These are phyloP conservation scores for Poicephalus meyeri DNA, from an alignment of 2,113 vertebrate genomes.

Conservation along the genomic window DNA sequence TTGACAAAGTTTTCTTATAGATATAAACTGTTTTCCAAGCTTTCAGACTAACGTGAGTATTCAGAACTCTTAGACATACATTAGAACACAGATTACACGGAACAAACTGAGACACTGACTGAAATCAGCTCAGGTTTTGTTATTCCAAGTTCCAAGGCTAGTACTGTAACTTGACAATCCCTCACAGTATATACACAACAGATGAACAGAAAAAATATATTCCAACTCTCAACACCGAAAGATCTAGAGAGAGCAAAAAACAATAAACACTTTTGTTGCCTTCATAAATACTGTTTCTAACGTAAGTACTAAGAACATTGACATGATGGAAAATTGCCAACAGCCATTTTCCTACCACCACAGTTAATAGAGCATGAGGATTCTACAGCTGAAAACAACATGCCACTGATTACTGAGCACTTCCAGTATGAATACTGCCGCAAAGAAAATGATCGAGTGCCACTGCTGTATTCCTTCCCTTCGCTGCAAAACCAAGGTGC, in stretches of 20 bases:
- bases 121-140: not conserved
- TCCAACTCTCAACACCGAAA: not conserved
- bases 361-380: slow-evolving; percentile 71
- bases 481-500: not conserved
- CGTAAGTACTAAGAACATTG: slow-evolving; percentile 50
- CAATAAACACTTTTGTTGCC: not conserved
- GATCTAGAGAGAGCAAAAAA: not conserved
- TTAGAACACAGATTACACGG: not conserved
- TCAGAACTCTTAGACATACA: slow-evolving; percentile 5
- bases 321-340: slow-evolving; percentile 71
- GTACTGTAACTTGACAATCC: not conserved
- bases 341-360: slow-evolving; percentile 69
- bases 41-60: not conserved
- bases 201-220: slow-evolving; percentile 22
- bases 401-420: slow-evolving; percentile 5
- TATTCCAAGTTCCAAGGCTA: not conserved
- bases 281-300: slow-evolving; percentile 54
- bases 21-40: not conserved
- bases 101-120: not conserved
- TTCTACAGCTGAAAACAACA: slow-evolving; percentile 35
- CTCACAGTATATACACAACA: not conserved
- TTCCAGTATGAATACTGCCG: not conserved
- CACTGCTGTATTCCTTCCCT: not conserved
- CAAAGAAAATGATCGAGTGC: slow-evolving; percentile 30
- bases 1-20: slow-evolving; percentile 10